Conservation (phyloP, 2,797 vertebrate species). For the Lemur catta region DNA sequence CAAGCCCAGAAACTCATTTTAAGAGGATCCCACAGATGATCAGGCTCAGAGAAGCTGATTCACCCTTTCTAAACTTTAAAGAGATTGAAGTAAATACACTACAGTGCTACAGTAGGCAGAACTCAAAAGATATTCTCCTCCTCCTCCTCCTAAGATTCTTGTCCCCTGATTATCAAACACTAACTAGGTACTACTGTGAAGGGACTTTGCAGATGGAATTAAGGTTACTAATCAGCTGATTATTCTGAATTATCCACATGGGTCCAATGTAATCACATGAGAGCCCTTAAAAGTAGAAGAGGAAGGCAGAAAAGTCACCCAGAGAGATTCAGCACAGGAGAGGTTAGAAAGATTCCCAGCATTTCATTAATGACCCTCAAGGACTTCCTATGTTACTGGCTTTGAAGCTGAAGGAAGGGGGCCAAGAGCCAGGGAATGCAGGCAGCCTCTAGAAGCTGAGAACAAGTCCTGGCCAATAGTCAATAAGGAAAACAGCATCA, state of each 20-base stretch:
- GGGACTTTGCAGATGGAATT: neutral
- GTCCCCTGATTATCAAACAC: neutral
- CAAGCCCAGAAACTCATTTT: neutral
- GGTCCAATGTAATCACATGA: neutral
- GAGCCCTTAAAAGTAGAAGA: constrained; percentile 11
- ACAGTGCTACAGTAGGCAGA: neutral
- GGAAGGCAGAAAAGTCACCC: neutral
- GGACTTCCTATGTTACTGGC: neutral
- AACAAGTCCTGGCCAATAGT: neutral
- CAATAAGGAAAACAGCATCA: neutral
- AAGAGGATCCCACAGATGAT: neutral
- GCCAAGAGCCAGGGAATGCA: neutral
- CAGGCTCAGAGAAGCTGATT: neutral
- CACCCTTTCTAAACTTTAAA: constrained; percentile 25
- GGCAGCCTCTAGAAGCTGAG: neutral
- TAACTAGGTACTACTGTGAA: neutral
- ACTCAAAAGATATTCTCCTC: neutral
- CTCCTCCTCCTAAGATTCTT: neutral
- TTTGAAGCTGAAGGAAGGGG: neutral
- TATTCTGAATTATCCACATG: neutral
- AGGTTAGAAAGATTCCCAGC: neutral
- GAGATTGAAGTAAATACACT: neutral
- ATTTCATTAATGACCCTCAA: neutral
- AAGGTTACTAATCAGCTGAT: neutral
- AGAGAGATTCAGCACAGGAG: neutral